Base-by-base conservation (phyloP, 2,888 invertebrate genomes). In the Erebia epiphron region DNA sequence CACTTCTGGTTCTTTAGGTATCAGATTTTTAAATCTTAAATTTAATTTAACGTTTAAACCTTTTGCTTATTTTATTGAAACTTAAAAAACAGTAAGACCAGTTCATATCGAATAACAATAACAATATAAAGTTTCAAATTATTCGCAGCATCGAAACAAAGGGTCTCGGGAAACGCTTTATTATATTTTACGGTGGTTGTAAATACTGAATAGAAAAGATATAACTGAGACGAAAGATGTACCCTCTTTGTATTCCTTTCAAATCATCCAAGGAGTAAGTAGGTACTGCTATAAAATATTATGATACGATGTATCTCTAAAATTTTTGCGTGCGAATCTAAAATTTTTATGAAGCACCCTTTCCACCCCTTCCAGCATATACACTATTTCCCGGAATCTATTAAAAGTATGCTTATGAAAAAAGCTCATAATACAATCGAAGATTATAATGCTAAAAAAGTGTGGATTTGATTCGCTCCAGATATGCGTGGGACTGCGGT, bases 141-240 rank as follows among this genome's bases (percentile, higher is more conserved):
- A 64, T 64, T 64, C 64, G 52, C 49, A 54, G 41, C 64, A 16
- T 7, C 10, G 50, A 64, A 64, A 64, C 64, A 64, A 52, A 62
- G 62, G 62, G 49, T 14, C 35, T 54, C 16, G 50, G 54, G 52
- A 49, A 64, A 41, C 35, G 52, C 35, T 64, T 64, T 52, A 62
- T n/a, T 63, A n/a, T n/a, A 64, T 72, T 61, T 70, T 70, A 72
- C 67, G 69, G 54, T 66, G 50, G 64, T 67, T 65, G 71, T 75
- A 72, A 75, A 75, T 73, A 73, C 67, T 67, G 60, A 71, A 71
- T 35, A 69, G 67, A 64, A 60, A 66, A 64, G 35, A 52, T 63
- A 63, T 46, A 72, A 58, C 63, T 18, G 60, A 46, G 61, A 58
- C 57, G 62, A 67, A 69, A 57, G 67, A 63, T 70, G 67, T 50